A percentile compares a stretch with the other conserved stretches of the same genome.
Conservation (phyloP, 2,113 vertebrate genomes). For the Ammospiza nelsoni region DNA sequence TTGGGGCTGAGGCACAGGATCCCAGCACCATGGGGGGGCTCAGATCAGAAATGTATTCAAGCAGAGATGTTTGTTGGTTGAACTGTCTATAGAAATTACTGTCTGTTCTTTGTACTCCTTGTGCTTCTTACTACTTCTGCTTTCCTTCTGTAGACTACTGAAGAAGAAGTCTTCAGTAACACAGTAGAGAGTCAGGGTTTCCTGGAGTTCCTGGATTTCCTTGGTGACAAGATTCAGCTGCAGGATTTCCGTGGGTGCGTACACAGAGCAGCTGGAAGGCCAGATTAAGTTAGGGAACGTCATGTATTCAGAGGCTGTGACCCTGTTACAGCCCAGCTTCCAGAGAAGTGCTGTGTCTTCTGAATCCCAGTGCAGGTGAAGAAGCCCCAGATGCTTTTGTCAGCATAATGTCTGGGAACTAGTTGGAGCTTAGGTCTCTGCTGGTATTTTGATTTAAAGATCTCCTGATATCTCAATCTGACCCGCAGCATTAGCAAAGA, state of each 20-base stretch:
- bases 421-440: not conserved
- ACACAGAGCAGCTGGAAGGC: not conserved
- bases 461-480: not conserved
- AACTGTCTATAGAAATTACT: not conserved
- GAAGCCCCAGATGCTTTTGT: not conserved
- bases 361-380: not conserved
- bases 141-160: constrained; percentile 77
- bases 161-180: constrained; percentile 89
- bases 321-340: not conserved
- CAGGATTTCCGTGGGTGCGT: constrained; percentile 86
- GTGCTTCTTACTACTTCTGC: not conserved
- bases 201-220: constrained; percentile 84
- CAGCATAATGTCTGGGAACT: not conserved
- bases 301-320: rapidly evolving
- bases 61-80: not conserved
- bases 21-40: not conserved
- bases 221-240: constrained; percentile 85
- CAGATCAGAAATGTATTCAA: not conserved
- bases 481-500: not conserved
- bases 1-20: not conserved
- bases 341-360: not conserved
- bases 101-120: not conserved
- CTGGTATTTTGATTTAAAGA: not conserved
- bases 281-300: not conserved
- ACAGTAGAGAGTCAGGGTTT: constrained; percentile 87